Base-by-base conservation (phyloP, 37 sponge, comb jelly and placozoan genomes). In the Eunapius fragilis region DNA sequence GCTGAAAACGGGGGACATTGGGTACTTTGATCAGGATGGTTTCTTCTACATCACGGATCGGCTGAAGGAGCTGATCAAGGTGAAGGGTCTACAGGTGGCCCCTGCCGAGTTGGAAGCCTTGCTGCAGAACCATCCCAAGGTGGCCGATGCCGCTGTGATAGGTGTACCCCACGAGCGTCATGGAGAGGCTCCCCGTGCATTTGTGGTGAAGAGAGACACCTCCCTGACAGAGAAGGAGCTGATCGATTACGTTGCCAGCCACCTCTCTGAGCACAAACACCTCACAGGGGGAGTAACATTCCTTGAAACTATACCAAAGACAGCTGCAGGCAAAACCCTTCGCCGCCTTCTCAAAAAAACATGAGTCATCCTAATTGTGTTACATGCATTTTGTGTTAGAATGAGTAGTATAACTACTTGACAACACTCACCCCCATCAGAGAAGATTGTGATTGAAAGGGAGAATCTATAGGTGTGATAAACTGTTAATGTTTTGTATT, bases 31-130 rank as follows among this genome's bases (percentile, higher is more conserved):
- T 45, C 68, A 87, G 24, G 87, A 94, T 27, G 91, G 91, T 14
- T 83, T 84, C 37, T 94, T 97, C 89, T 97, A 89, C 80, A 90
- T 97, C 68, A 87, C 90, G 5, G 97, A 94, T 74, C 90, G 94
- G 37, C 85, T 97, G 19, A 97, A 97, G 83, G 97, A 97, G 79
- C 87, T 97, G 37, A 96, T 96, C 83, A 96, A 96, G 84, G 94
- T 94, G 78, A 94, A 96, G 76, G 97, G 97, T 38, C 48, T 80
- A 5, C 96, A 96, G 69, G 97, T 96, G 30, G 97, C 94, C 4
- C 94, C 97, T 24, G 97, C 97, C 68, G 97, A 96, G 45, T 72
- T 96, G 68, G 97, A 96, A 80, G 97, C 87, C 22, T 41, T 90
- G 14, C 89, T 97, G 6, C 79, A 85, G 69, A 76, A 67, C 22